Evolutionary conservation across 2,888 invertebrate genomes (phyloP), one percentile per base, ranked within the genome.

Genomic region (Digitonthophagus gazella): DNA sequence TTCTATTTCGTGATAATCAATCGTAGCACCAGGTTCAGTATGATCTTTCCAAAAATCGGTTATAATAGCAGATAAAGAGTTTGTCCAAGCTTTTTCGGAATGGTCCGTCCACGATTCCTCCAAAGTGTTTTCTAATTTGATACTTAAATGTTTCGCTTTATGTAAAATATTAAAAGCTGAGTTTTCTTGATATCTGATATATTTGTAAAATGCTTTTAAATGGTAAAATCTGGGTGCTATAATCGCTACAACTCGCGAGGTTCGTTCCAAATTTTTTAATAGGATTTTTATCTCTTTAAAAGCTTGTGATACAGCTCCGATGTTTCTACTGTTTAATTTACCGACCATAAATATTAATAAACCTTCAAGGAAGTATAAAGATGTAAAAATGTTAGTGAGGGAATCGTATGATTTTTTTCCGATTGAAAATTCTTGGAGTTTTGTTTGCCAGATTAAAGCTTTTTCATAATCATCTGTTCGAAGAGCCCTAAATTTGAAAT

Each of bases 391-490:
- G 65, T 83, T 83, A 56, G 81, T 74, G 1, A 82, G 74, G 1
- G 79, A 76, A 44, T 80, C 78, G 22, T 80, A 77, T 5, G 74
- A 80, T 61, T 78, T 77, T 11, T 79, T 73, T 0, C 75, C 71
- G 22, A 77, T 72, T 0, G 80, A 74, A 63, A 77, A 76, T 4
- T 80, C 76, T 8, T 82, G 79, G 58, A 85, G 82, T 75, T 84
- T 85, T 44, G 83, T 83, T 70, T 83, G 83, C 89, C 89, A 89
- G 11, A 85, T 76, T 2, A 82, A 81, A 0, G 87, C 84, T 20
- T 84, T 83, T 76, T 88, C 88, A 87, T 87, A 89, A 56, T 86
- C 84, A 19, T 84, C 84, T 56, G 83, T 83, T 74, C 90, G 81
- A 11, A 88, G 78, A 22, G 85, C 86, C 84, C 89, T 89, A 65